Evolutionary conservation across 2,888 invertebrate genomes (phyloP), one percentile per base, ranked within the genome.

Genomic region (Tinea pellionella): DNA sequence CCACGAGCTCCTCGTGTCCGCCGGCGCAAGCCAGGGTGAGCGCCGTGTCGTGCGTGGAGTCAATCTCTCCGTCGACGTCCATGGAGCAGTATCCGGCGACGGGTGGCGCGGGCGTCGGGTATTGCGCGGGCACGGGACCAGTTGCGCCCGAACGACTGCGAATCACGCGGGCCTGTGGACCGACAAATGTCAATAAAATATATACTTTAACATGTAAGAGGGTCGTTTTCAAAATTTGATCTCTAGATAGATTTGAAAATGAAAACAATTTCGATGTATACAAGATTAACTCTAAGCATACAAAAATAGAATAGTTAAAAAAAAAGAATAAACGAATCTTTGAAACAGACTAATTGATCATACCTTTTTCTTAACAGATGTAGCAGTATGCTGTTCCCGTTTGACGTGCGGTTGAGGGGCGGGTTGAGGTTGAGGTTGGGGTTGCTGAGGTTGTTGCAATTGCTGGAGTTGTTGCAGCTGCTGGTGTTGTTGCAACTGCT

Each of bases 11-110:
- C 73, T 97, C 96, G 77, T 98, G 97, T 0, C 99, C 98, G 64
- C 98, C 98, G 62, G 97, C 96, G 83, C 98, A 98, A 57, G 99
- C 99, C 63, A 99, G 89, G 37, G 99, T 99, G 61, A 99, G 89
- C 60, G 99, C 98, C 3, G 99, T 99, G 85, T 99, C 99, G 83
- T 98, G 97, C 89, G 99, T 99, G 70, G 96, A 96, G 81, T 99
- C 99, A 0, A 99, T 99, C 88, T 97, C 97, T 7, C 97, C 96
- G 86, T 99, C 98, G 65, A 99, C 94, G 79, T 99, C 97, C 89
- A 96, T 94, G 67, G 92, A 92, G 66, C 91, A 91, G 75, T 91
- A 92, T 66, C 91, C 89, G 61, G 86, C 80, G 64, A 75, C 77
- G 62, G 77, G 51, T 42, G 71, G 69, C 15, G 65, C 61, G 59